Evolutionary conservation across 1,140 invertebrate species (phyloP), one percentile per base, ranked within the genome.

Genomic region (Magallana gigas): DNA sequence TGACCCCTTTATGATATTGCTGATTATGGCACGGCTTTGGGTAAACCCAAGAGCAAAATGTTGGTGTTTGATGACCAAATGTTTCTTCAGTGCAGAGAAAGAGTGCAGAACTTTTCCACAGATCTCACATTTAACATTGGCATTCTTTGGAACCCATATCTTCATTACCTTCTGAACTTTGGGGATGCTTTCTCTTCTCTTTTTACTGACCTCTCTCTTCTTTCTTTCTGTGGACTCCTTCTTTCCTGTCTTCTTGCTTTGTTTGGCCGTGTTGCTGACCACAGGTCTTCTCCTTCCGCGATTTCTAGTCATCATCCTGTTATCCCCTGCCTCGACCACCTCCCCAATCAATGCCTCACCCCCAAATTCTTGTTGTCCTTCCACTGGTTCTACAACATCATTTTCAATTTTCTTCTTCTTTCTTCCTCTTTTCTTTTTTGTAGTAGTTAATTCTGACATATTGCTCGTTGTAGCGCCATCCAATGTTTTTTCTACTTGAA

Each of bases 401-500:
- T 11, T 29, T 29, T 76, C 23, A 8, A 11, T 76, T 36, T 76
- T 23, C 23, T 76, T 76, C 36, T 76, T 76, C 68, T 76, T 76
- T 76, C 68, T 76, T 12, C 68, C 68, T 36, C 68, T 76, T 76
- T 76, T 76, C 68, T 76, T 76, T 76, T 76, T 76, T 8, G 18
- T 23, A 29, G 23, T 12, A 36, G 23, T 8, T 76, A 76, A 29
- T 12, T 76, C 23, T 8, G 68, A 76, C 29, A 76, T 29, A 29
- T 76, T 36, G 14, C 8, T 76, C 8, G 3, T 29, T 12, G 29
- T 76, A 12, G 11, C 7, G 5, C 68, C 36, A 12, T 29, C 36
- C 18, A 29, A 12, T 23, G 23, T 29, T 8, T 12, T 29, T 36
- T 76, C 9, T 29, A 5, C 23, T 12, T 76, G 2, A 76, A 8